Base-by-base conservation (phyloP, 37 sponge, comb jelly and placozoan species). In the Mnemiopsis leidyi region DNA sequence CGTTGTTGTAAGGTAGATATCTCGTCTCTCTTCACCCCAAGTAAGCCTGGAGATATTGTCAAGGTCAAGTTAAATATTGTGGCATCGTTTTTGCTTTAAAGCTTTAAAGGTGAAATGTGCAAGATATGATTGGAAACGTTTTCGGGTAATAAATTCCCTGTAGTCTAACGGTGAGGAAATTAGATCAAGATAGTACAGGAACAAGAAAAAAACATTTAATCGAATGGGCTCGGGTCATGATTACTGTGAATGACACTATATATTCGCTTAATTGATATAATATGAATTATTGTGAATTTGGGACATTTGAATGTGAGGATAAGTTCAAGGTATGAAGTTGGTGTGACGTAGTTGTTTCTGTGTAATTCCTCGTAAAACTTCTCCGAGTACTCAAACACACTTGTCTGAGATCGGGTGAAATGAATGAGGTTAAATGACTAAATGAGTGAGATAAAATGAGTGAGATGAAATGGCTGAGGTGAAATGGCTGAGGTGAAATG, bases 311-410 rank as follows among this genome's bases (percentile, higher is more conserved):
- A 98, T 0, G 97, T 97, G 83, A 98, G 94, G 32, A 98, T 98
- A 32, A 98, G 95, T 93, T 98, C 99, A 33, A 98, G 95, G 68
- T 98, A 98, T 0, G 99, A 98, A 38, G 99, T 98, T 24, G 99
- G 99, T 20, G 99, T 98, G 37, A 97, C 97, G 83, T 98, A 98
- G 94, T 98, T 98, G 93, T 95, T 95, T 73, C 99, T 97, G 71
- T 95, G 96, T 1, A 98, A 94, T 23, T 94, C 76, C 48, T 77
- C 93, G 94, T 93, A 95, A 95, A 92, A 98, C 88, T 94, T 95
- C 90, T 85, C 90, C n/a, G 90, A 85, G 48, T 85, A 40, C 90
- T 85, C 90, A 23, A 48, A 39, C 29, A 85, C 90, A 21, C 36
- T 85, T 25, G 90, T 85, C 90, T 85, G 29, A 33, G 21, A 29